Conservation (phyloP, 2,888 invertebrate genomes). For the Mesoligia furuncula region DNA sequence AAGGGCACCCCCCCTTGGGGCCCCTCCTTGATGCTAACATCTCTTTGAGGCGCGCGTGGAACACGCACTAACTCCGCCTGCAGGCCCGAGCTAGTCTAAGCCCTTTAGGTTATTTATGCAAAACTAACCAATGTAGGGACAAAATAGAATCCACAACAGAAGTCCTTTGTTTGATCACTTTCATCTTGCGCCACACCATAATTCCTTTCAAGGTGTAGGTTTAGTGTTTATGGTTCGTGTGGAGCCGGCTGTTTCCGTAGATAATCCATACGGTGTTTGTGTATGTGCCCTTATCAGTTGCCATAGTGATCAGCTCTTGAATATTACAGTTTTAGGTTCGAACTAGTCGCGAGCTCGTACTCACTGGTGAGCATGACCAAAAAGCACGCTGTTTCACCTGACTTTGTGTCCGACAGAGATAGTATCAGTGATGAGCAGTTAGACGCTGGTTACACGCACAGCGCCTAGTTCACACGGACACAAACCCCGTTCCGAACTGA, state of each 20-base stretch:
- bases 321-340: neutral
- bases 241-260: constrained; percentile 44
- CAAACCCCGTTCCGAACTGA: no score
- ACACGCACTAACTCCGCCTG: no score
- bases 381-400: no score
- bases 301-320: constrained; percentile 5
- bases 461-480: no score
- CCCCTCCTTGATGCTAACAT: no score
- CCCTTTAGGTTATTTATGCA: neutral
- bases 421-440: no score
- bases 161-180: neutral
- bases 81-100: neutral
- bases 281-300: constrained; percentile 10
- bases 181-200: constrained; percentile 36
- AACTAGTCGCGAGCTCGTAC: no score
- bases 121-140: neutral
- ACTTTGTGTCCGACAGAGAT: no score
- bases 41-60: no score
- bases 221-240: constrained; percentile 63
- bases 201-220: constrained; percentile 65
- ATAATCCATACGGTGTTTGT: constrained; percentile 55
- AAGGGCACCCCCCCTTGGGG: no score
- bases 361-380: no score
- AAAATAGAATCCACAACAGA: neutral
- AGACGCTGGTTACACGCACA: no score